phyloP scores from a whole-genome alignment of 2,888 invertebrate species.

The Papilio elwesi region DNA sequence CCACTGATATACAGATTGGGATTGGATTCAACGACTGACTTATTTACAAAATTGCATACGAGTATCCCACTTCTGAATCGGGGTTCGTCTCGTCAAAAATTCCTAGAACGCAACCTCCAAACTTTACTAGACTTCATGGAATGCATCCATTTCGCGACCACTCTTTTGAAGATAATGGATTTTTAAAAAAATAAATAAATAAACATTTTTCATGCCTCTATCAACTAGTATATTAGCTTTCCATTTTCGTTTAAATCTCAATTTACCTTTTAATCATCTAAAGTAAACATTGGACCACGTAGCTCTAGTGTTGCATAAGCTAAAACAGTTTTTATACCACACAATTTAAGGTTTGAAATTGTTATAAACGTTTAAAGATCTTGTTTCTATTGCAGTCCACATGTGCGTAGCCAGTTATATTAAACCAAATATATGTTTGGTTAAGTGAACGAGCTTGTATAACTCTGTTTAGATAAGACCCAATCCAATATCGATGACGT shows the following conservation, averaged over 20 bases:
- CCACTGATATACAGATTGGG: no score
- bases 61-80: no score
- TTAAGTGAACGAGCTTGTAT: not conserved
- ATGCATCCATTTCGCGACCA: not conserved
- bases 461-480: not conserved
- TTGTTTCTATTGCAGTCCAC: not conserved
- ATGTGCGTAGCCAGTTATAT: not conserved
- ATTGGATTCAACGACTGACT: no score
- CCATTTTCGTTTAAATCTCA: slow-evolving; percentile 20
- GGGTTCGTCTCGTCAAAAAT: no score
- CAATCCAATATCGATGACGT: not conserved
- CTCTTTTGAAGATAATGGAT: not conserved
- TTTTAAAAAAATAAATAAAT: not conserved
- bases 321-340: not conserved
- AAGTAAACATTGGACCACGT: slow-evolving; percentile 13
- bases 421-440: not conserved
- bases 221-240: slow-evolving; percentile 1
- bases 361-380: not conserved
- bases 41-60: no score
- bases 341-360: slow-evolving; percentile 1
- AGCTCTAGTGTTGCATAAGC: not conserved
- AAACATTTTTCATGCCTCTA: not conserved
- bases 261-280: slow-evolving; percentile 28
- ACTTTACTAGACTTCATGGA: no score
- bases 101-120: no score